Evolutionary conservation across 2,888 invertebrate genomes (phyloP), one percentile per base, ranked within the genome.

Genomic region (Hyalella azteca): DNA sequence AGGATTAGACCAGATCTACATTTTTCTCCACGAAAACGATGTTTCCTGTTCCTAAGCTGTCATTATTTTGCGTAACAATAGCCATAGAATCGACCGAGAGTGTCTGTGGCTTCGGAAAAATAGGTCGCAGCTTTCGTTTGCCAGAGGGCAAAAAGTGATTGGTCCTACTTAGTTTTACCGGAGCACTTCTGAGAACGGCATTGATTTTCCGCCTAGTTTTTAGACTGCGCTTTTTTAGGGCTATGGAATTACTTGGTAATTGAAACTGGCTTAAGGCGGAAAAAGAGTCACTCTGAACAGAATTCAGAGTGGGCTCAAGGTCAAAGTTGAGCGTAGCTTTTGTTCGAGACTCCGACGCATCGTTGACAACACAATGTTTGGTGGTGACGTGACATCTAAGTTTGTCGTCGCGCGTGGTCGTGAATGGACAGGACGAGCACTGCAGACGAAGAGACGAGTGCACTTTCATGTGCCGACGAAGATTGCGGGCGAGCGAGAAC

Each of bases 401-500:
- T 49, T 84, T 84, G 45, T 82, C 84, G 5, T 78, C 77, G 3
- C 84, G 81, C 13, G 82, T 84, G 11, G 81, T 84, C 36, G 73
- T 60, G 45, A 81, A 84, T 36, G 77, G 77, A 39, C 84, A 84
- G 41, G 73, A 66, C n/a, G 79, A 40, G 50, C 81, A 82, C 39
- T 78, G 26, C 2, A 81, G 79, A 54, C 78, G 59, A n/a, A 85
- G 49, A 9, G 79, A 79, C 4, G 79, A 49, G 54, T 82, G 84
- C 50, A 82, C 82, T 86, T 86, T 82, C 90, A 90, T 36, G 90
- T 89, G 85, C 88, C 88, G 82, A 90, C 90, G 86, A 87, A 91
- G 87, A 85, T 91, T 91, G 86, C 90, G 91, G 77, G 88, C 88
- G 81, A 90, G 88, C 11, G 90, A 90, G 85, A 91, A 91, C 78